These are phyloP conservation scores for Ellobius talpinus DNA, from an alignment of 2,113 vertebrate species.

Conservation along the genomic window DNA sequence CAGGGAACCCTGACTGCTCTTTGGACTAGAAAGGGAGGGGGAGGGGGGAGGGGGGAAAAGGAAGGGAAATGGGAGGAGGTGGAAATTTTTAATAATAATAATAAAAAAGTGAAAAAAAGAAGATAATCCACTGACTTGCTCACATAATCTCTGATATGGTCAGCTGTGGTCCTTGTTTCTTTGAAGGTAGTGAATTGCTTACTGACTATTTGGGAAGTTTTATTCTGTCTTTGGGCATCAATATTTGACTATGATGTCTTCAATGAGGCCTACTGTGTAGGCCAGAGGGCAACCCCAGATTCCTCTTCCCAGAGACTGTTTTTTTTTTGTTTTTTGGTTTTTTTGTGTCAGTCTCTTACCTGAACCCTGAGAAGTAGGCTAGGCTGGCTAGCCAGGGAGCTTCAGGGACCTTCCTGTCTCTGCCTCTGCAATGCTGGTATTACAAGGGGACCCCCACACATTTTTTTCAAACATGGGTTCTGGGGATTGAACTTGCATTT, in stretches of 20 bases:
- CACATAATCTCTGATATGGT: not conserved
- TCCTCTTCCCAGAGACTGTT: not conserved
- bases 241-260: not conserved
- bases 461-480: not conserved
- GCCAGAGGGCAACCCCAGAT: not conserved
- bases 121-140: not conserved
- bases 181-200: not conserved
- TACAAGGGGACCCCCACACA: not conserved
- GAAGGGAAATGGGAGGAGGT: too few relatives aligned
- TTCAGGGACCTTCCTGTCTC: not conserved
- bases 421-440: not conserved
- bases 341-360: not conserved
- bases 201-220: not conserved
- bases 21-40: too few relatives aligned
- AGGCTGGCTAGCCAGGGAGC: not conserved
- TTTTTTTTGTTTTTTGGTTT: not conserved
- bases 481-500: not conserved
- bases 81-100: too few relatives aligned
- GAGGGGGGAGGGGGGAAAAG: too few relatives aligned
- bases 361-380: not conserved
- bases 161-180: not conserved
- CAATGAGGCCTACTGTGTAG: not conserved
- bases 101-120: too few relatives aligned
- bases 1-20: too few relatives aligned
- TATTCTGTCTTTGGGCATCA: slow-evolving; percentile 30